phyloP scores from a whole-genome alignment of 1,140 invertebrate species.

The Apis florea region DNA sequence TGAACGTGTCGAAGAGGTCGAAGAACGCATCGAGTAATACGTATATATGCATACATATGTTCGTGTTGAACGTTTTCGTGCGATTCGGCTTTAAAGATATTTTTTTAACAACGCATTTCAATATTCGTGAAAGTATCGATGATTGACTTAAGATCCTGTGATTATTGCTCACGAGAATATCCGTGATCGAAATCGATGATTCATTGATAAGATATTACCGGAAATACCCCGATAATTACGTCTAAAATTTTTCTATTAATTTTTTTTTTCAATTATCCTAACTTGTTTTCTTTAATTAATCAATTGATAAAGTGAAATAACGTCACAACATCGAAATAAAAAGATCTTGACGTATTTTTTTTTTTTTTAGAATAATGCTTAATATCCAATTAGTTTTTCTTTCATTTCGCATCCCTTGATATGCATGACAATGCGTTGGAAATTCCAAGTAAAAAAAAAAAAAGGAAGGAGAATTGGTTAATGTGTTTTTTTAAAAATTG shows the following conservation, averaged over 20 bases:
- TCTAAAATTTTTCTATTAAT: neutral
- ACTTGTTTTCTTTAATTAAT: neutral
- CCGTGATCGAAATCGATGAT: conserved; percentile 41
- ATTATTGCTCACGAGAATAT: conserved; percentile 13
- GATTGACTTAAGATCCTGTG: conserved; percentile 49
- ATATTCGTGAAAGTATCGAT: conserved; percentile 27
- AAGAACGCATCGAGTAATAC: neutral
- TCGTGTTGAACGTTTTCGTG: neutral
- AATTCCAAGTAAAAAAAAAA: neutral
- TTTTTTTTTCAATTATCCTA: neutral
- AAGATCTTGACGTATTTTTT: neutral
- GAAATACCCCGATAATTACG: conserved; percentile 51
- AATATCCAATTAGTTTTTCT: neutral
- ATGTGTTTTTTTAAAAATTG: neutral
- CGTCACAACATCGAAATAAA: too few relatives aligned
- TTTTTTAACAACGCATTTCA: neutral
- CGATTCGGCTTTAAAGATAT: neutral
- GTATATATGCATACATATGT: neutral
- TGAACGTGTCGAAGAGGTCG: neutral
- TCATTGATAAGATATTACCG: conserved; percentile 37
- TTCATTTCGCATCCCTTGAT: neutral
- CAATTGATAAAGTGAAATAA: neutral
- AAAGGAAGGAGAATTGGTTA: neutral
- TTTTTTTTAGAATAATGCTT: neutral
- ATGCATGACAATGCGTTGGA: conserved; percentile 1